Conservation (phyloP, 2,888 invertebrate genomes). For the Mystacides longicornis region DNA sequence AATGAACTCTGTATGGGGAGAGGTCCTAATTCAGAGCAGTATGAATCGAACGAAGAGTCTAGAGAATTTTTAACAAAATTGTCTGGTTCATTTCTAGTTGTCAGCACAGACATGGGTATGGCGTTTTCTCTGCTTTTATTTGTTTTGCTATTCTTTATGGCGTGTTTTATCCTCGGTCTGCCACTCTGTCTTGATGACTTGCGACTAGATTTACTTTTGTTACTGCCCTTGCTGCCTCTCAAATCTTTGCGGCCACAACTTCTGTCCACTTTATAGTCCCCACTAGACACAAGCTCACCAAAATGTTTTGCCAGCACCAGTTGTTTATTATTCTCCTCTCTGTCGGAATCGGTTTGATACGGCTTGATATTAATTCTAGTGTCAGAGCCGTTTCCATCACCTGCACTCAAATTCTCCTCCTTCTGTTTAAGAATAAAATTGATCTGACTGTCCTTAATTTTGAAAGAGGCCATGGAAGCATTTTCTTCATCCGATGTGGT, state of each 20-base stretch:
- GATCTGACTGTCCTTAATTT: slow-evolving; percentile 36
- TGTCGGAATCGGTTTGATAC: slow-evolving; percentile 24
- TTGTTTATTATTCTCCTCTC: slow-evolving; percentile 14
- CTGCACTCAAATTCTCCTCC: slow-evolving; percentile 16
- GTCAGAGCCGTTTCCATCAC: slow-evolving; percentile 12
- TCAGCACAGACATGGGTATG: slow-evolving; percentile 15
- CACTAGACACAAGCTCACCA: slow-evolving; percentile 13
- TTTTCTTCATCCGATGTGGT: slow-evolving; percentile 38
- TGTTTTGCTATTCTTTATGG: slow-evolving; percentile 13
- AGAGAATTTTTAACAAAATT: slow-evolving; percentile 17
- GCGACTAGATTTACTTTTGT: slow-evolving; percentile 34
- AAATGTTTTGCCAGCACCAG: slow-evolving; percentile 12
- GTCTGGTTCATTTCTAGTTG: slow-evolving; percentile 11
- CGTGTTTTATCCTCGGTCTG: slow-evolving; percentile 15
- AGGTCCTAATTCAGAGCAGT: slow-evolving; percentile 41
- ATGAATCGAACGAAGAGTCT: slow-evolving; percentile 30
- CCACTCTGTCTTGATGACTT: slow-evolving; percentile 31
- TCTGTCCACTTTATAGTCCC: slow-evolving; percentile 12
- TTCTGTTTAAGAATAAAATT: slow-evolving; percentile 33
- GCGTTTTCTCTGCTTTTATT: slow-evolving; percentile 14
- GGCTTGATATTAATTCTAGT: slow-evolving; percentile 18
- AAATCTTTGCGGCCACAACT: slow-evolving; percentile 18
- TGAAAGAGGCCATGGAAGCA: slow-evolving; percentile 34
- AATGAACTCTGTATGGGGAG: slow-evolving; percentile 37
- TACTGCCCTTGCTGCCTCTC: slow-evolving; percentile 30